A percentile compares a stretch with the other conserved stretches of the same genome.
Conservation (phyloP, 1,140 invertebrate species). For the Aphidius ervi region DNA sequence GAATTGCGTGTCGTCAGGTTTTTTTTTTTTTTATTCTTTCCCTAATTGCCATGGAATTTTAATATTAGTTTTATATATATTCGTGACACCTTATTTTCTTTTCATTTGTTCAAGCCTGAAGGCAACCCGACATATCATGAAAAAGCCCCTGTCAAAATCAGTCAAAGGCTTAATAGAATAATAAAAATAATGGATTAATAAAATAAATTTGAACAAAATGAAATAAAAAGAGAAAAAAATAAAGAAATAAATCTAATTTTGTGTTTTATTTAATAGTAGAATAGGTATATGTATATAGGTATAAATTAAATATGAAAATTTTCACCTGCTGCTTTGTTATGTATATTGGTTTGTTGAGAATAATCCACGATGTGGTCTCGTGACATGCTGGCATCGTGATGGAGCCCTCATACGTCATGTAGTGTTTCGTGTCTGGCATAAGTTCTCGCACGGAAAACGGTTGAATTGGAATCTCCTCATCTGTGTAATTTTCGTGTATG, state of each 20-base stretch:
- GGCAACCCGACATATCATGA: neutral
- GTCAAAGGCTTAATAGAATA: too few species aligned
- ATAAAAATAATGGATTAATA: too few species aligned
- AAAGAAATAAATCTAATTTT: neutral
- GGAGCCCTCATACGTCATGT: slow-evolving; percentile 96
- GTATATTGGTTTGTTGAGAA: slow-evolving; percentile 95
- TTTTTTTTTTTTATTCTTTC: neutral
- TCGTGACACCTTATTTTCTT: slow-evolving; percentile 2
- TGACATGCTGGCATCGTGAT: slow-evolving; percentile 91
- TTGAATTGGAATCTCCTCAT: slow-evolving; percentile 76
- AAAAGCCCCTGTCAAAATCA: too few species aligned
- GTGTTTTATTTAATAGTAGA: neutral
- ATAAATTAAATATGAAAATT: slow-evolving; percentile 21
- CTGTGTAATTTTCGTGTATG: slow-evolving; percentile 52
- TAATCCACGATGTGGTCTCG: slow-evolving; percentile 92
- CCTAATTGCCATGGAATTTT: slow-evolving; percentile 6
- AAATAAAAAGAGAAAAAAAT: neutral
- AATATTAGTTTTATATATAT: neutral
- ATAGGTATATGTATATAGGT: slow-evolving; percentile 13
- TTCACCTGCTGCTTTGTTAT: slow-evolving; percentile 90
- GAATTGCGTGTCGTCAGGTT: slow-evolving; percentile 3
- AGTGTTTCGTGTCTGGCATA: slow-evolving; percentile 87
- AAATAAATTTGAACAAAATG: too few species aligned
- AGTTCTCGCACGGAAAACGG: slow-evolving; percentile 78
- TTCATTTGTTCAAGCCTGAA: neutral